Base-by-base conservation (phyloP, 2,888 invertebrate genomes). In the Sialis fuliginosa region DNA sequence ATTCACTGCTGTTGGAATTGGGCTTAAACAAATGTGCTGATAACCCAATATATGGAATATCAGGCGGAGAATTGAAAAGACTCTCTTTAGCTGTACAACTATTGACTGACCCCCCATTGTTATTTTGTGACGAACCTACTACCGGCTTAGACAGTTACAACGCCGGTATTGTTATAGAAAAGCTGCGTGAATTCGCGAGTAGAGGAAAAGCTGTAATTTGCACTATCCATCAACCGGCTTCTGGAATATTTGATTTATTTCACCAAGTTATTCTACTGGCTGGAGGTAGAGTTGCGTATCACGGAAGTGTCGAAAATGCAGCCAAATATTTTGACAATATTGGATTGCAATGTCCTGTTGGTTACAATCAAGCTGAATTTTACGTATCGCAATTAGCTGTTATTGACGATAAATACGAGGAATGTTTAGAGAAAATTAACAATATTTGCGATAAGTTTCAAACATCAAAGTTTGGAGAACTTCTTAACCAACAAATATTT, bases 121-220 rank as follows among this genome's bases (percentile, higher is more conserved):
- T 95, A 45, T 92, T 93, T 66, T 91, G 91, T 61, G 93, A 95
- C 59, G 95, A 95, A 60, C 91, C 91, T 0, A 93, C 92, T 0
- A 89, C 90, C 0, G 91, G 93, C 0, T 64, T 95, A 46, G 95
- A 95, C 64, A 89, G 90, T 54, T 92, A 77, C 63, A 88, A 81
- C 59, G 91, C 95, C 0, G 78, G 79, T 51, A 76, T 79, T 10
- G 85, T 93, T 0, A 77, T 90, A 7, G 74, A 77, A 51, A 77
- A 81, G 0, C 65, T 87, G 33, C 69, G 75, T 39, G 71, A 72
- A 53, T 68, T 84, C 33, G 71, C 83, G 7, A 63, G 65, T 40
- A 70, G 75, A 33, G 84, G 85, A 4, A 85, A 86, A 65, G 76
- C 86, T 22, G 81, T 91, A 34, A 71, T 92, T 45, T 84, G 87